Conservation (phyloP, 2,888 invertebrate species). For the Melanotus villosus region DNA sequence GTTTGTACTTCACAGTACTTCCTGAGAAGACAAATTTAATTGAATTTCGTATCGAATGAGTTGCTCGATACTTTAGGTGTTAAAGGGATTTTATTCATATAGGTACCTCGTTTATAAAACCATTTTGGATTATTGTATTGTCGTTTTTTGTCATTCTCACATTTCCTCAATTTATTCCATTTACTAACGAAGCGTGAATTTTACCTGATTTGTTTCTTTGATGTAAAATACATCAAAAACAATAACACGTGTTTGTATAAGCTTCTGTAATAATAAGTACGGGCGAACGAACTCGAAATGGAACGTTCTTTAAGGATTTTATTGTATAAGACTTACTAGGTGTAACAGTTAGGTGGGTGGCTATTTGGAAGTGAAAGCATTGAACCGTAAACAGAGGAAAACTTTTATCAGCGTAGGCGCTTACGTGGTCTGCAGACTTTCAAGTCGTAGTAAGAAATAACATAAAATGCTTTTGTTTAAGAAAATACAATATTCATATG, state of each 20-base stretch:
- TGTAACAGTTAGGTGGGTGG: conserved; percentile 2
- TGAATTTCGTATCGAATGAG: not conserved
- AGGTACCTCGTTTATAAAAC: not conserved
- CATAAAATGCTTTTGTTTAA: not conserved
- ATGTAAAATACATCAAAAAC: no score
- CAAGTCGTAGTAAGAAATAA: no score
- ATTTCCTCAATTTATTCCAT: not conserved
- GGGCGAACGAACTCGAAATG: not conserved
- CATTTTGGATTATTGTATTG: not conserved
- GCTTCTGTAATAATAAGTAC: not conserved
- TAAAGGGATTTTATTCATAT: not conserved
- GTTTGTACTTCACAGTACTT: not conserved
- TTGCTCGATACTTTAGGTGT: not conserved
- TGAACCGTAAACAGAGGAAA: conserved; percentile 10
- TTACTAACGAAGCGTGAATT: not conserved
- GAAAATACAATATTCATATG: not conserved
- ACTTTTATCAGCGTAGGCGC: conserved; percentile 11
- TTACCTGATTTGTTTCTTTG: no score
- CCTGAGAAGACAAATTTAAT: not conserved
- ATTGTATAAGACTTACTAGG: not conserved
- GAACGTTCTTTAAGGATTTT: not conserved
- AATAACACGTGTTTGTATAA: no score
- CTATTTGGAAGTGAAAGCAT: conserved; percentile 5
- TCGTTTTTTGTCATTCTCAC: not conserved
- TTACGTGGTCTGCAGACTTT: no score